A percentile compares a stretch with the other conserved stretches of the same genome.
Conservation (phyloP, 1,140 invertebrate species). For the Anagrus nilaparvatae region DNA sequence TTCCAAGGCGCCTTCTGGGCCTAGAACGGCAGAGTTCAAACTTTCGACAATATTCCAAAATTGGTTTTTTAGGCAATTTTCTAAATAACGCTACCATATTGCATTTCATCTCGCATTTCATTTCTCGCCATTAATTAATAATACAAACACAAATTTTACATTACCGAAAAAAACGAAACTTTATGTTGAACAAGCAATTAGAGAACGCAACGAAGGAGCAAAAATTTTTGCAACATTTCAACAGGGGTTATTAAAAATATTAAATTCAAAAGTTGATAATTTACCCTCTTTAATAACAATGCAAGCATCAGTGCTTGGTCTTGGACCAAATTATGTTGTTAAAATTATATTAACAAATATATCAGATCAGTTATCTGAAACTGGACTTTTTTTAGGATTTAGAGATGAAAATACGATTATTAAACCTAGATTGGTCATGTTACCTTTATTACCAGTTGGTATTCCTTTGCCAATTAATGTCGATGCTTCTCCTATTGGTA, state of each 20-base stretch:
- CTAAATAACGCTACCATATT: too few species aligned
- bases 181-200: constrained; percentile 87
- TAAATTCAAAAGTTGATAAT: constrained; percentile 50
- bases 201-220: constrained; percentile 77
- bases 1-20: too few species aligned
- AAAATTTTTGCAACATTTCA: constrained; percentile 83
- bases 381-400: constrained; percentile 30
- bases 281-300: constrained; percentile 31
- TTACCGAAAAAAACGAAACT: constrained; percentile 93
- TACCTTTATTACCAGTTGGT: constrained; percentile 31
- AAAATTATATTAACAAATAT: constrained; percentile 31
- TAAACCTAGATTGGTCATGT: constrained; percentile 25
- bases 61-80: too few species aligned
- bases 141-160: too few species aligned
- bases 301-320: constrained; percentile 33
- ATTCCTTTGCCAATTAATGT: constrained; percentile 29
- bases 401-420: constrained; percentile 27
- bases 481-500: constrained; percentile 22
- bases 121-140: too few species aligned
- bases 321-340: constrained; percentile 34
- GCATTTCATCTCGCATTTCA: too few species aligned
- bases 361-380: constrained; percentile 22
- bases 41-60: too few species aligned
- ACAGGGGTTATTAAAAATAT: constrained; percentile 67
- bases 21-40: too few species aligned